These are phyloP conservation scores for Drosophila ananassae DNA, from an alignment of 1,140 invertebrate species.

Conservation along the genomic window DNA sequence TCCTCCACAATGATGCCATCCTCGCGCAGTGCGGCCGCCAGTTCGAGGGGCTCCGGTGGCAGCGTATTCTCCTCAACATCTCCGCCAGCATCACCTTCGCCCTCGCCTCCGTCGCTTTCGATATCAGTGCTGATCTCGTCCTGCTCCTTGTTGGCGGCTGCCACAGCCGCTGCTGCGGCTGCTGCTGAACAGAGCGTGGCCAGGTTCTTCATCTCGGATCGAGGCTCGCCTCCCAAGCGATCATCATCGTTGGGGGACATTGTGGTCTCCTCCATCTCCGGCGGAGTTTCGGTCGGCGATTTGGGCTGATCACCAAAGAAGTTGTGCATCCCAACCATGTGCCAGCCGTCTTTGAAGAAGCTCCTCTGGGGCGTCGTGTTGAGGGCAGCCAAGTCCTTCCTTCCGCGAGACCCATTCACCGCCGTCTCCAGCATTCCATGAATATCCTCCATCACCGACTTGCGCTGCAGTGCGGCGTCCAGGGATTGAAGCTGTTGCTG, in stretches of 20 bases:
- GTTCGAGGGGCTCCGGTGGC: constrained; percentile 63
- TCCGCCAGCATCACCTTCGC: constrained; percentile 10
- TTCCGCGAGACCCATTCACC: constrained; percentile 55
- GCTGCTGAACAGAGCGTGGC: constrained; percentile 76
- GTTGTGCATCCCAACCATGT: constrained; percentile 66
- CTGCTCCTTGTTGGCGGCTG: constrained; percentile 43
- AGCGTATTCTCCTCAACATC: constrained; percentile 66
- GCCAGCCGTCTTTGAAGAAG: constrained; percentile 76
- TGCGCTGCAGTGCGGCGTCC: constrained; percentile 59
- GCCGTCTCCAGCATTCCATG: constrained; percentile 64
- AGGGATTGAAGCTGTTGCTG: constrained; percentile 60
- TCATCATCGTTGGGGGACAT: constrained; percentile 46
- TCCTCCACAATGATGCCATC: constrained; percentile 71
- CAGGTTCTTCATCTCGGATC: constrained; percentile 76
- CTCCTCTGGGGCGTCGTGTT: constrained; percentile 59
- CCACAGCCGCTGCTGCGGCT: constrained; percentile 71
- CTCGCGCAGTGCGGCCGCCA: constrained; percentile 48
- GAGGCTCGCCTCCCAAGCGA: constrained; percentile 20
- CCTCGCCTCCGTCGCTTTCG: constrained; percentile 57
- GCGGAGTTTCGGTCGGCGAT: constrained; percentile 83
- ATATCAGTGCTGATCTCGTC: constrained; percentile 42
- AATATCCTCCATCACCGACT: constrained; percentile 63
- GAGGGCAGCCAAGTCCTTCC: constrained; percentile 45
- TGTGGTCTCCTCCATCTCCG: constrained; percentile 73
- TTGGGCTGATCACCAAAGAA: constrained; percentile 83